Evolutionary conservation across 2,797 vertebrate genomes (phyloP), one percentile per base, ranked within the genome.

Genomic region (Potorous gilbertii): DNA sequence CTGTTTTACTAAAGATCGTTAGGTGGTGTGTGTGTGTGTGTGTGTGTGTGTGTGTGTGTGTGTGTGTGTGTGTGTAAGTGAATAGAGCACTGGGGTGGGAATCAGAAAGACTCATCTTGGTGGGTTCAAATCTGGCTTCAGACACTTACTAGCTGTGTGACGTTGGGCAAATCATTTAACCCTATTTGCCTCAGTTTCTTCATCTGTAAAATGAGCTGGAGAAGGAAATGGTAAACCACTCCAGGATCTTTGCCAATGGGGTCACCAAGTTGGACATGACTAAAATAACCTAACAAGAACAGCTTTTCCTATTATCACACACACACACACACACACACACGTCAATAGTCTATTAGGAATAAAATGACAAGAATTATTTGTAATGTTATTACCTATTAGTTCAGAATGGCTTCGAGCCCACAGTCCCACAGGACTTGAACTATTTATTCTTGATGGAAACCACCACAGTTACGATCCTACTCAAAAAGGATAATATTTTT

Each of bases 401-500:
- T 94, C 34, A 95, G 92, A 90, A 59, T 95, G 93, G 31, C 90
- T 96, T 96, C 96, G 29, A 95, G 55, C 8, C 10, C 97, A 59
- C 1, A 62, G 13, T 93, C 91, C 91, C 90, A 87, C 56, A 90
- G 94, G 56, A 46, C 56, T 24, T 95, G 56, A 89, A 81, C 81
- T 96, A 27, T 95, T 97, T 95, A 87, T 96, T 95, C 92, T 93
- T 9, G 27, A 92, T 96, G 96, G 91, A 96, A 96, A 97, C 74
- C 66, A 93, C 0, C 1, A 93, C 24, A 93, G 87, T 95, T 90
- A 94, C 28, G 21, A 89, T 74, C 54, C 94, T 96, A 94, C 12
- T 96, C 95, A 96, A 95, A 96, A 97, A 16, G 24, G 31, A 89
- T 94, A 4, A 54, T n/a, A 94, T 96, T 94, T 93, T 94, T 74